A percentile compares a stretch with the other conserved stretches of the same genome.
Conservation (phyloP, 2,113 vertebrate genomes). For the Athene cunicularia region DNA sequence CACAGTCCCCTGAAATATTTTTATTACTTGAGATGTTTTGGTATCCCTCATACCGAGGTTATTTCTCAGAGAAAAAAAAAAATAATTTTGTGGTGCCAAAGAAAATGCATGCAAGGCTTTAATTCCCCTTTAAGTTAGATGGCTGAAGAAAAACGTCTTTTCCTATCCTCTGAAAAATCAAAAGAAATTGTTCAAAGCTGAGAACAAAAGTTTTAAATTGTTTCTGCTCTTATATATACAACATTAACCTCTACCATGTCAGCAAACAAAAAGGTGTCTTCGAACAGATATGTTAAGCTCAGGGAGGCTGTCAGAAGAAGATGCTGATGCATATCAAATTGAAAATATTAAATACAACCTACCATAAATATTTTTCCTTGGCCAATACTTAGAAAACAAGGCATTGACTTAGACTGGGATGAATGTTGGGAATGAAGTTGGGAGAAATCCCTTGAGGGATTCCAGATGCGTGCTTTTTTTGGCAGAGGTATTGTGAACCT, state of each 20-base stretch:
- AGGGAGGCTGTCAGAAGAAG: neutral
- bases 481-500: neutral
- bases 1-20: neutral
- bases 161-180: neutral
- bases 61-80: neutral
- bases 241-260: neutral
- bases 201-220: neutral
- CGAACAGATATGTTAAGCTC: neutral
- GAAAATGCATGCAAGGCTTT: neutral
- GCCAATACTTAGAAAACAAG: neutral
- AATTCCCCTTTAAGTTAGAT: neutral
- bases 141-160: neutral
- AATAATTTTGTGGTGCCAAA: neutral
- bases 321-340: neutral
- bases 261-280: neutral
- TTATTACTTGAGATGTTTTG: neutral
- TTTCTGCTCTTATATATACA: neutral
- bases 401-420: neutral
- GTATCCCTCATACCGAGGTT: neutral
- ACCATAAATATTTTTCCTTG: neutral
- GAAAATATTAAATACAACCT: neutral
- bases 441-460: neutral
- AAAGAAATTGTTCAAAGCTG: neutral
- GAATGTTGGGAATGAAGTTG: neutral
- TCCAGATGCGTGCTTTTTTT: neutral